Conservation (phyloP, 2,888 invertebrate genomes). For the Pseudanteris insignis region DNA sequence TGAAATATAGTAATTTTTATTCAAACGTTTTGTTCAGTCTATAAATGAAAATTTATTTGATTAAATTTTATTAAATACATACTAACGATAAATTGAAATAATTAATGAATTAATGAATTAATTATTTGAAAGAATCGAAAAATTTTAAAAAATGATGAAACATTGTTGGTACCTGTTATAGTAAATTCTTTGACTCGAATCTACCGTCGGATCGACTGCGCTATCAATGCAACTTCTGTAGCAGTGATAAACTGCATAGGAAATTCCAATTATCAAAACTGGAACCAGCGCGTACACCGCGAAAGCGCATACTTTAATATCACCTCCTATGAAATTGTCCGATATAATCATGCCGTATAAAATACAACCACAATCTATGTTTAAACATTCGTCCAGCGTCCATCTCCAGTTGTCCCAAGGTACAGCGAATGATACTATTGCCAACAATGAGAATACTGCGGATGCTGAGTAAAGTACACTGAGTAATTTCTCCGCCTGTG, state of each 20-base stretch:
- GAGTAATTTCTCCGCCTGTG: conserved; percentile 52
- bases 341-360: conserved; percentile 62
- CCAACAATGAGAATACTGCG: conserved; percentile 51
- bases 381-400: conserved; percentile 60
- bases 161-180: conserved; percentile 45
- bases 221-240: conserved; percentile 59
- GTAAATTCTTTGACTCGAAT: conserved; percentile 28
- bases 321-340: conserved; percentile 63
- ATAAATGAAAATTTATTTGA: too few relatives aligned
- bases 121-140: too few relatives aligned
- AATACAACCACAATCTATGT: conserved; percentile 64
- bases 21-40: too few relatives aligned
- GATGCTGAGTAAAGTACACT: conserved; percentile 51
- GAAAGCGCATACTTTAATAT: conserved; percentile 62
- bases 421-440: conserved; percentile 53
- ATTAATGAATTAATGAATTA: too few relatives aligned
- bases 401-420: conserved; percentile 64
- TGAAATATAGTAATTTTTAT: too few relatives aligned
- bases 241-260: conserved; percentile 61
- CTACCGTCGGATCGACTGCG: conserved; percentile 49
- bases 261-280: conserved; percentile 50
- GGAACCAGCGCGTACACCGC: conserved; percentile 57
- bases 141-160: too few relatives aligned
- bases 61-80: conserved; percentile 6
- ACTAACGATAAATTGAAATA: too few relatives aligned